Conservation (phyloP, 2,888 invertebrate genomes). For the Watsonalla cultraria region DNA sequence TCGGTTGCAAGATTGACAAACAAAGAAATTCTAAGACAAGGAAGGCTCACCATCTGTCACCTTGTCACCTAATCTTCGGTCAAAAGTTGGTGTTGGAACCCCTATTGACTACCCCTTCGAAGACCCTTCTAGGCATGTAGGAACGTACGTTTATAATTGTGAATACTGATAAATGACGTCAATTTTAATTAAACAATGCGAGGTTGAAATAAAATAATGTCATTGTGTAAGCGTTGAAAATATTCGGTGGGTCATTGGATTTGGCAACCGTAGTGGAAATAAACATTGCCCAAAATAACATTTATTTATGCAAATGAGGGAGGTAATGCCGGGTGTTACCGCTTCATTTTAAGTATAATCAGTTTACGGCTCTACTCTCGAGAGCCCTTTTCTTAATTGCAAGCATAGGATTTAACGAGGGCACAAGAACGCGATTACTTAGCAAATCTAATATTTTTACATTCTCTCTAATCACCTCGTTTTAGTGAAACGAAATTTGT, state of each 20-base stretch:
- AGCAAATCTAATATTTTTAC: constrained; percentile 40
- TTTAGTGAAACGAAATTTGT: background rate
- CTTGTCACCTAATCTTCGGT: too few relatives aligned
- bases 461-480: constrained; percentile 10
- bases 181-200: too few relatives aligned
- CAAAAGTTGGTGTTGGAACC: too few relatives aligned
- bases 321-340: constrained; percentile 56
- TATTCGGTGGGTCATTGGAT: constrained; percentile 21
- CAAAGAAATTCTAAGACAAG: too few relatives aligned
- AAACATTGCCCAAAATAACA: constrained; percentile 46
- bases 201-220: too few relatives aligned
- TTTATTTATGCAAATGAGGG: constrained; percentile 60
- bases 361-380: constrained; percentile 46
- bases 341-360: constrained; percentile 64
- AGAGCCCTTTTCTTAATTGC: constrained; percentile 56
- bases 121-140: too few relatives aligned
- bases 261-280: constrained; percentile 35
- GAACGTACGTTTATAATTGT: too few relatives aligned
- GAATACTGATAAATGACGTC: too few relatives aligned
- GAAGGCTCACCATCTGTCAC: too few relatives aligned
- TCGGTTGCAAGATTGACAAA: too few relatives aligned
- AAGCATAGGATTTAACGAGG: constrained; percentile 59
- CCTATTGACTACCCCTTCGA: too few relatives aligned
- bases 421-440: constrained; percentile 48
- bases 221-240: background rate